These are phyloP conservation scores for Gryon sp. DNA, from an alignment of 1,140 invertebrate species.

Conservation along the genomic window DNA sequence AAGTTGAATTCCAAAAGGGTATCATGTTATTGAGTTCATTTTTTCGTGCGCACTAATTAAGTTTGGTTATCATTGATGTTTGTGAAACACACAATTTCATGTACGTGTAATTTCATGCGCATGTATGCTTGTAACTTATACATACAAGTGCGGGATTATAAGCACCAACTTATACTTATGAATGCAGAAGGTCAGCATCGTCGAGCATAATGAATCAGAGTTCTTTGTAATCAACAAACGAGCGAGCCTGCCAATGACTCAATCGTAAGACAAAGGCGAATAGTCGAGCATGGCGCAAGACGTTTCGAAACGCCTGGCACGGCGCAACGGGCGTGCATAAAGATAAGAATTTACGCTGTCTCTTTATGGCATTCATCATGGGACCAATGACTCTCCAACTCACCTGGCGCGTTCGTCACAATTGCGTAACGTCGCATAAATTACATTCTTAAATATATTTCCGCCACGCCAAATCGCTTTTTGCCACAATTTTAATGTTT, in stretches of 20 bases:
- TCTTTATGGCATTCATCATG: constrained; percentile 52
- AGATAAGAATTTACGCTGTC: constrained; percentile 62
- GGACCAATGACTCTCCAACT: constrained; percentile 48
- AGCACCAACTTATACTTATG: neutral
- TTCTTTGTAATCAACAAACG: constrained; percentile 54
- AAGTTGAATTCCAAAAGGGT: neutral
- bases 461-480: constrained; percentile 2
- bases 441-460: constrained; percentile 36
- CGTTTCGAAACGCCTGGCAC: constrained; percentile 55
- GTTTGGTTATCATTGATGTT: constrained; percentile 40
- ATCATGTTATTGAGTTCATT: constrained; percentile 9
- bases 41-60: constrained; percentile 30
- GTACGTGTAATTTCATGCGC: neutral
- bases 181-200: constrained; percentile 22
- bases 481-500: too few species aligned
- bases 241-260: constrained; percentile 60
- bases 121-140: too few species aligned
- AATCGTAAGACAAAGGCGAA: constrained; percentile 62
- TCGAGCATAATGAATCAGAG: constrained; percentile 55
- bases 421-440: constrained; percentile 46
- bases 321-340: constrained; percentile 50
- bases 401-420: constrained; percentile 49
- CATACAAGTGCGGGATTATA: neutral
- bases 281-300: constrained; percentile 53
- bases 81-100: constrained; percentile 16